Base-by-base conservation (phyloP, 1,140 invertebrate genomes). In the Eupeodes corollae region DNA sequence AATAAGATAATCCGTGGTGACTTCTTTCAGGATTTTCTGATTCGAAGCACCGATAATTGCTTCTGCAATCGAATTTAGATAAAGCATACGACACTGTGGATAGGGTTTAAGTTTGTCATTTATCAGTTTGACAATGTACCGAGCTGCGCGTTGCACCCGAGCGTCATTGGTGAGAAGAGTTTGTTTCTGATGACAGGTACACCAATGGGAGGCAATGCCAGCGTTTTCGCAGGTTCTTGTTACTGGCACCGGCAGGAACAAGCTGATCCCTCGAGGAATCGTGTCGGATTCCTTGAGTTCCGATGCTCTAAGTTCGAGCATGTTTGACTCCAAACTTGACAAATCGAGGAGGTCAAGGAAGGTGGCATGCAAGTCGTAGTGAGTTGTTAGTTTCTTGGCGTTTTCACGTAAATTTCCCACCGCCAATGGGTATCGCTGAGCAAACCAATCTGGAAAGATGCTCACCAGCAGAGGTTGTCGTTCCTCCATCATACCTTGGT, bases 401-500 rank as follows among this genome's bases (percentile, higher is more conserved):
- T 97, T 97, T 11, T 60, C 55, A 50, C 71, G 70, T 9, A 97
- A 59, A 61, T 90, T 90, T 21, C 70, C 55, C 40, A 76, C 73
- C 0, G 82, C 76, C 31, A 73, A 52, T 0, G 79, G 77, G 61
- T 85, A 82, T 32, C 77, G 73, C 10, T 75, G 53, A 26, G 71
- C 69, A 57, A 89, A 88, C 72, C 79, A 83, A 18, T 79, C 65
- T 0, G 93, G 91, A 19, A 93, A 57, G 35, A 82, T 70, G 1
- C 92, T 59, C 51, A 83, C 83, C 15, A 91, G 72, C 53, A 92
- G 84, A 0, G 93, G 93, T 32, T 95, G 69, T 19, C 90, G 70
- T 62, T 95, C 91, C 68, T 98, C 93, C 52, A 68, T 56, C 55
- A 94, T 76, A 62, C 86, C 82, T 51, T 85, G 79, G 59, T 85